Evolutionary conservation across 2,888 invertebrate genomes (phyloP), one percentile per base, ranked within the genome.

Genomic region (Ligdia adustata): DNA sequence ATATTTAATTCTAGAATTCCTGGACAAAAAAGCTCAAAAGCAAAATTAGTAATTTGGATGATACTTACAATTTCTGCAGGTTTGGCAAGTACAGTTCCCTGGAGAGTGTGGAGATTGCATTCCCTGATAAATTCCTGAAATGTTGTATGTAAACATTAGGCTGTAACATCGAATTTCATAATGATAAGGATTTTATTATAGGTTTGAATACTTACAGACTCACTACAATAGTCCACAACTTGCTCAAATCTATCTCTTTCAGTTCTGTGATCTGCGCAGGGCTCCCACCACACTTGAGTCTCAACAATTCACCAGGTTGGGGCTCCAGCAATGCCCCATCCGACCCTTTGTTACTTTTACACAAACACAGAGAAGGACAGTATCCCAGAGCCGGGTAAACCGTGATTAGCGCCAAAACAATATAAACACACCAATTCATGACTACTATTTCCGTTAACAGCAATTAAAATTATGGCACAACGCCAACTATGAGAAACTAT

Each of bases 51-150:
- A n/a, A n/a, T n/a, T n/a, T n/a, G n/a, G 38, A 45, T 44, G 11
- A 18, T 64, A 91, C 94, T 93, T 85, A 95, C 95, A 95, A 73
- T 86, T 94, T 94, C 69, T 94, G 94, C 66, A 95, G 84, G 66
- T 88, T 91, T 9, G 93, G 92, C 43, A 95, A 79, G 75, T 93
- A 91, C 42, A 93, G 84, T 64, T 94, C 93, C 57, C 92, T 91
- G 61, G 90, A 91, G 66, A 91, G 79, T 27, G 86, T 91, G 53
- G 91, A 92, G 62, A 92, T 88, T 46, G 91, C 92, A 90, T 93
- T 94, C 62, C 91, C 92, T 53, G 92, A 94, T 63, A 93, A 84
- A 82, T 93, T 94, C 75, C 93, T 93, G 82, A 28, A 92, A 92
- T 11, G 26, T 35, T 13, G 27, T 31, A 24, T 33, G 37, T 22